A percentile compares a stretch with the other conserved stretches of the same genome.
phyloP scores from a whole-genome alignment of 1,140 invertebrate genomes.

The Brachionus angularis region DNA sequence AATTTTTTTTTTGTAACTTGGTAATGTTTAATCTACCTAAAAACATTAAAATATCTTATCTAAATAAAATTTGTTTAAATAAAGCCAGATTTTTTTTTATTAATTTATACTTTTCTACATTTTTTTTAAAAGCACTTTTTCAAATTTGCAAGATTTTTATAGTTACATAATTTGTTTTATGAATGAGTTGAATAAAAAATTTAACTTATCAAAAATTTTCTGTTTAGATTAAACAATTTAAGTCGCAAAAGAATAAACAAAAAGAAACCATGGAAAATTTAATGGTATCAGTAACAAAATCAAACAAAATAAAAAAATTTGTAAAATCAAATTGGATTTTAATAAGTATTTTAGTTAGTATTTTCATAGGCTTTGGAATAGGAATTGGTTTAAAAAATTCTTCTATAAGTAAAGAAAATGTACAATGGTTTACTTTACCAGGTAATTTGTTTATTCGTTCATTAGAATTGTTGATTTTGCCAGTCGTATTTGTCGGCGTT shows the following conservation, averaged over 20 bases:
- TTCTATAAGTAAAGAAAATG: background rate
- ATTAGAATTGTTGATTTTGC: constrained; percentile 27
- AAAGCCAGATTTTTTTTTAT: too few relatives aligned
- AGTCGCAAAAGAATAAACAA: constrained; percentile 13
- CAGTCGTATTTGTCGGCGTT: constrained; percentile 41
- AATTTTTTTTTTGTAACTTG: too few relatives aligned
- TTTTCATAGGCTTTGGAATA: constrained; percentile 29
- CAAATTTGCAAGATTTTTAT: too few relatives aligned
- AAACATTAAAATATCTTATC: too few relatives aligned
- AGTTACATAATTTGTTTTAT: too few relatives aligned
- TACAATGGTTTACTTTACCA: constrained; percentile 24
- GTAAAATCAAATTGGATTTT: constrained; percentile 11
- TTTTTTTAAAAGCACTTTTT: too few relatives aligned
- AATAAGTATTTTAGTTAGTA: constrained; percentile 15
- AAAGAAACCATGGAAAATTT: background rate
- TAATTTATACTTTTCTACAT: too few relatives aligned
- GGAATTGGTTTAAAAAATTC: constrained; percentile 9
- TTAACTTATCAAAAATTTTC: too few relatives aligned
- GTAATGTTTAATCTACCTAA: too few relatives aligned
- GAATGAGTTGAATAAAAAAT: too few relatives aligned
- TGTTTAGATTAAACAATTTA: too few relatives aligned
- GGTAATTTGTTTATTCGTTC: constrained; percentile 33
- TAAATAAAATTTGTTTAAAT: too few relatives aligned
- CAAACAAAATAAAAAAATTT: background rate
- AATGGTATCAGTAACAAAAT: background rate